Percentiles rank a stretch among this genome's conserved stretches.
phyloP scores from a whole-genome alignment of 2,888 invertebrate genomes.

The Empis stercorea region DNA sequence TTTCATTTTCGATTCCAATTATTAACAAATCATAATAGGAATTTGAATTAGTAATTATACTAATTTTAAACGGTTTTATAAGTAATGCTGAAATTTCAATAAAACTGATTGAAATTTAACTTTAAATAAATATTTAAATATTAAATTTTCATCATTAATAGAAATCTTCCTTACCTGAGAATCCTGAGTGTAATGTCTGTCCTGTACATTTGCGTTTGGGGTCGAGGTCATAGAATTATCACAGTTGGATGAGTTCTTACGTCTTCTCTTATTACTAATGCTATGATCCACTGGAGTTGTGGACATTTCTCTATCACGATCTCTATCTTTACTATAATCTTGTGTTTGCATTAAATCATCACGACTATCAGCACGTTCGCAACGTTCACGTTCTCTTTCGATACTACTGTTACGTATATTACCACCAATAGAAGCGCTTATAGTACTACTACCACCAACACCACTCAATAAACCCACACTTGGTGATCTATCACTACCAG shows the following conservation, averaged over 20 bases:
- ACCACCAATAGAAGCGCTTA: conserved; percentile 16
- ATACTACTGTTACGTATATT: conserved; percentile 24
- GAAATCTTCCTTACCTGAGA: conserved; percentile 42
- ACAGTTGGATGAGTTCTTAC: conserved; percentile 47
- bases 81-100: background rate
- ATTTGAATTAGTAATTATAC: background rate
- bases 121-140: too few relatives aligned
- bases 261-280: conserved; percentile 42
- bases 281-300: conserved; percentile 37
- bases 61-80: background rate
- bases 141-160: too few relatives aligned
- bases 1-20: too few relatives aligned
- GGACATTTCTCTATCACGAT: conserved; percentile 45
- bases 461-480: conserved; percentile 23
- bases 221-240: conserved; percentile 48
- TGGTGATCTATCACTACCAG: conserved; percentile 33
- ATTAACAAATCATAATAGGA: too few relatives aligned
- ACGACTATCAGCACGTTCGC: conserved; percentile 29
- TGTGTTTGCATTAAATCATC: conserved; percentile 34
- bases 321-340: conserved; percentile 38
- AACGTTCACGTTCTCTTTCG: conserved; percentile 18
- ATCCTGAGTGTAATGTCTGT: conserved; percentile 50
- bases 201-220: conserved; percentile 41
- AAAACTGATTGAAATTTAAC: too few relatives aligned
- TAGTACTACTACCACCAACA: conserved; percentile 13